A percentile compares a stretch with the other conserved stretches of the same genome.
phyloP scores from a whole-genome alignment of 2,888 invertebrate genomes.

The Lasius fuliginosus region DNA sequence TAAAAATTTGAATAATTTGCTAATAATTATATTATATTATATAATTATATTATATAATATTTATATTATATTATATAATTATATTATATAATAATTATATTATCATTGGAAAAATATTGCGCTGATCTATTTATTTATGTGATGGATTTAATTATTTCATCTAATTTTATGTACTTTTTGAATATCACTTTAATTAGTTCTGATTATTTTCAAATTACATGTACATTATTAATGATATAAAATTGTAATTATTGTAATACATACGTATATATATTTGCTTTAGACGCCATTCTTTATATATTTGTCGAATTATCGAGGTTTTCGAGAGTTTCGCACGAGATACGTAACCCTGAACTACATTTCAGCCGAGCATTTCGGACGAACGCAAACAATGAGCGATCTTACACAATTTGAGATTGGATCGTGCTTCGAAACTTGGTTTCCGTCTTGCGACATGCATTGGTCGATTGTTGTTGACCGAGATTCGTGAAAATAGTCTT shows the following conservation, averaged over 20 bases:
- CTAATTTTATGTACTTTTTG: not conserved
- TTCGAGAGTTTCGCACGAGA: slow-evolving; percentile 26
- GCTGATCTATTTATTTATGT: not conserved
- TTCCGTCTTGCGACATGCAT: slow-evolving; percentile 34
- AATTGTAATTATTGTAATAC: not conserved
- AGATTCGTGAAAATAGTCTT: slow-evolving; percentile 13
- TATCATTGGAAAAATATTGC: not conserved
- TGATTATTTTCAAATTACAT: not conserved
- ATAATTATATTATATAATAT: no score
- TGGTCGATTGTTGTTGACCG: slow-evolving; percentile 44
- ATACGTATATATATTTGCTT: not conserved
- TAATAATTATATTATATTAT: no score
- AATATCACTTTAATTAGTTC: not conserved
- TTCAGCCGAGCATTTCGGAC: slow-evolving; percentile 39
- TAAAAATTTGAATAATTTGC: not conserved
- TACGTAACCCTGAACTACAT: slow-evolving; percentile 56
- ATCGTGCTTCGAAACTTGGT: slow-evolving; percentile 56
- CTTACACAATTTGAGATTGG: slow-evolving; percentile 54
- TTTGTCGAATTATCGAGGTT: not conserved
- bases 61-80: no score
- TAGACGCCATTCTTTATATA: not conserved
- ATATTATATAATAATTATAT: not conserved
- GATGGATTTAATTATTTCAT: not conserved
- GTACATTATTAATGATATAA: not conserved
- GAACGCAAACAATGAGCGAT: slow-evolving; percentile 47